These are phyloP conservation scores for Bos javanicus DNA, from an alignment of 2,113 vertebrate genomes.

Conservation along the genomic window DNA sequence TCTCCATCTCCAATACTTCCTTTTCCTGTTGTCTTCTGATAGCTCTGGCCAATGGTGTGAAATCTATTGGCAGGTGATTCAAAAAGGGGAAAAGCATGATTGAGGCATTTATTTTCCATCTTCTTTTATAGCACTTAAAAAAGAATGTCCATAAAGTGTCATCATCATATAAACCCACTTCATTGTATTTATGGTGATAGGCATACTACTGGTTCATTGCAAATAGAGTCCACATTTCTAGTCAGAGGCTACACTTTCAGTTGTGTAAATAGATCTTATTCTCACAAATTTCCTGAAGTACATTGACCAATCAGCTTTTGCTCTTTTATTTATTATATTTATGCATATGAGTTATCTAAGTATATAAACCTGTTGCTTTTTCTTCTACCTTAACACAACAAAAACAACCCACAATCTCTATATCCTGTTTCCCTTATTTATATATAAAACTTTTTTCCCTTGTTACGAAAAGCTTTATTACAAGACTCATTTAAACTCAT, in stretches of 20 bases:
- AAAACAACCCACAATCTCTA: not conserved
- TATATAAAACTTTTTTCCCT: not conserved
- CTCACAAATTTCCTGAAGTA: not conserved
- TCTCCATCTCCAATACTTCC: rapidly evolving
- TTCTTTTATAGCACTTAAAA: not conserved
- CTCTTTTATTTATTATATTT: not conserved
- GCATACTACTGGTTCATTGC: not conserved
- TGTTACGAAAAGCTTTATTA: not conserved
- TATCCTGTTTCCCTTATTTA: not conserved
- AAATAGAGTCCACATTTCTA: not conserved
- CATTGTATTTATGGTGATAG: not conserved
- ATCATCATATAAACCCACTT: not conserved
- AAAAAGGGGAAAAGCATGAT: not conserved
- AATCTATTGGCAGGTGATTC: not conserved
- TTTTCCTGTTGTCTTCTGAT: not conserved
- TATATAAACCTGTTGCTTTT: not conserved
- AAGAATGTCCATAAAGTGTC: not conserved
- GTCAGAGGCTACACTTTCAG: not conserved
- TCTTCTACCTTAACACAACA: not conserved
- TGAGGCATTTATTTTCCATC: not conserved
- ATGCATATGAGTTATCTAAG: not conserved
- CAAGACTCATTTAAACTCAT: not conserved
- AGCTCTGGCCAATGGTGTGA: not conserved
- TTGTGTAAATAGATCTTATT: not conserved
- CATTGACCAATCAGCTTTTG: not conserved